A percentile compares a stretch with the other conserved stretches of the same genome.
Conservation (phyloP, 2,888 invertebrate species). For the Drosophila tanythrix region DNA sequence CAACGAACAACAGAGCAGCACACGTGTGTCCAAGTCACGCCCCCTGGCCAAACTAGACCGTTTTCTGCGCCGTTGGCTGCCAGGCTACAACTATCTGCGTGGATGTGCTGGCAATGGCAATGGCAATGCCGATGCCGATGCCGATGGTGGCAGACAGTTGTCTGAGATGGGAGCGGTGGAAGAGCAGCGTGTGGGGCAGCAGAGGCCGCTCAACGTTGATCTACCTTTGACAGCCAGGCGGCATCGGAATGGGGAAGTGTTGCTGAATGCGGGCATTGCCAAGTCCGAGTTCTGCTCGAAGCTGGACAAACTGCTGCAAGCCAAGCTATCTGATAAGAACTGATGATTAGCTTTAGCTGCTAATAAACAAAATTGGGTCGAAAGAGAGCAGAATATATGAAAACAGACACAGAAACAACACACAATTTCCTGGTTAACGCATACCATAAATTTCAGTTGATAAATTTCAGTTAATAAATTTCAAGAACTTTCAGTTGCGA, state of each 20-base stretch:
- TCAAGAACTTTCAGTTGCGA: conserved; percentile 1
- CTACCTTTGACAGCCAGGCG: conserved; percentile 14
- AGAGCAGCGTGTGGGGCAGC: not conserved
- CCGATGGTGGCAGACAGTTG: not conserved
- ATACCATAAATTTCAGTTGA: conserved; percentile 44
- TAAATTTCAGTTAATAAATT: conserved; percentile 50
- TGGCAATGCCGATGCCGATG: not conserved
- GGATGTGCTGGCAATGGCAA: conserved; percentile 1
- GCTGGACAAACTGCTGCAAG: conserved; percentile 52
- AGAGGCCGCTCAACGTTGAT: conserved; percentile 4
- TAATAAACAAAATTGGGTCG: not conserved
- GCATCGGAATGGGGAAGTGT: conserved; percentile 47
- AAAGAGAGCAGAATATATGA: not conserved
- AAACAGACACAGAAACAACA: not conserved
- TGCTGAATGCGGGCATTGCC: conserved; percentile 57
- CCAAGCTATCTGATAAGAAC: conserved; percentile 46
- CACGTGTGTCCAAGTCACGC: conserved; percentile 17
- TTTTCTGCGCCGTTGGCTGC: conserved; percentile 62
- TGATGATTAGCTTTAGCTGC: not conserved
- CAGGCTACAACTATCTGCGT: conserved; percentile 59
- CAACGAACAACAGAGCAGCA: conserved; percentile 20
- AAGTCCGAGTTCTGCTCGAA: conserved; percentile 64
- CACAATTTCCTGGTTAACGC: not conserved
- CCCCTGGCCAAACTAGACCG: conserved; percentile 51
- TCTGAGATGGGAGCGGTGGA: not conserved